phyloP scores from a whole-genome alignment of 2,797 vertebrate genomes.

The Lemur catta region DNA sequence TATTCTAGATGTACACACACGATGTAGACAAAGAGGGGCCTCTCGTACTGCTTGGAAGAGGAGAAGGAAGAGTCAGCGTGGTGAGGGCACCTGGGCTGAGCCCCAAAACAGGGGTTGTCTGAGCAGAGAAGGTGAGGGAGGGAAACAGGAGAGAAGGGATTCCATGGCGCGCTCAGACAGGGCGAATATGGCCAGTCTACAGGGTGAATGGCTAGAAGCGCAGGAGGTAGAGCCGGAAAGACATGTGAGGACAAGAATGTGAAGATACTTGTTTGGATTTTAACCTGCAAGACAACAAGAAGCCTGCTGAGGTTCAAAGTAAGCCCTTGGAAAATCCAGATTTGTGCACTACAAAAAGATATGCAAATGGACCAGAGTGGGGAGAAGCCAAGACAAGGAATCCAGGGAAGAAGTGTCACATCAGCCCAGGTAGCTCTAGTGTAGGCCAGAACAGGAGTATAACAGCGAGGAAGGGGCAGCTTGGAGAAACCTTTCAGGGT shows the following conservation, averaged over 20 bases:
- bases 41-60: background rate
- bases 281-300: background rate
- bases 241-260: background rate
- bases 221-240: background rate
- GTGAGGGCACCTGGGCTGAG: background rate
- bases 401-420: background rate
- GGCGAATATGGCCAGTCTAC: rapidly evolving
- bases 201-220: background rate
- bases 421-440: background rate
- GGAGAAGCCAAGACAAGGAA: background rate
- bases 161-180: background rate
- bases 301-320: background rate
- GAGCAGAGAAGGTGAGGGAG: background rate
- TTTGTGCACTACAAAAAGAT: background rate
- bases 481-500: background rate
- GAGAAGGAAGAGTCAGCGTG: background rate
- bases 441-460: background rate
- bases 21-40: background rate
- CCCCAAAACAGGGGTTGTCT: background rate
- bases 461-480: rapidly evolving
- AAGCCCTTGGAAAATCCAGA: background rate
- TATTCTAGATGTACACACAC: rapidly evolving
- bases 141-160: background rate
- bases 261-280: background rate
- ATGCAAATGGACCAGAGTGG: background rate